phyloP scores from a whole-genome alignment of 2,888 invertebrate species.

The Chrysolina haemoptera region DNA sequence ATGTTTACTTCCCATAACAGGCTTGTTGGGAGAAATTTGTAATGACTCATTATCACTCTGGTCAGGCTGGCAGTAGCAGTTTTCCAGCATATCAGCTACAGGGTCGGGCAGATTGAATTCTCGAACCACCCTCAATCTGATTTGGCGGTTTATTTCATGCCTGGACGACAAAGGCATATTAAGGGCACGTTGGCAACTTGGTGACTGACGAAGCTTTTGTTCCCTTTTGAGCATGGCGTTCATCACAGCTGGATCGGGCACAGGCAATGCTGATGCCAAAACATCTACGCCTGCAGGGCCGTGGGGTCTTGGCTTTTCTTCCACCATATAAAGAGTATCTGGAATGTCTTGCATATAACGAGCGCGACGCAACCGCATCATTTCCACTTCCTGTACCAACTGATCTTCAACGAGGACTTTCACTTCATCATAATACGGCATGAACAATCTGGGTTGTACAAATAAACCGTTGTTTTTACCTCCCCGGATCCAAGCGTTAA shows the following conservation, averaged over 20 bases:
- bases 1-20: constrained; percentile 58
- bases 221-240: constrained; percentile 88
- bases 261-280: constrained; percentile 78
- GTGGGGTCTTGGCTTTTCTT: constrained; percentile 56
- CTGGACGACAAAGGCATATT: constrained; percentile 83
- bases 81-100: constrained; percentile 84
- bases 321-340: constrained; percentile 92
- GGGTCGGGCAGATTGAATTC: constrained; percentile 95
- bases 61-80: constrained; percentile 65
- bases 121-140: constrained; percentile 90
- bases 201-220: constrained; percentile 84
- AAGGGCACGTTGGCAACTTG: constrained; percentile 85
- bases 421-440: constrained; percentile 95
- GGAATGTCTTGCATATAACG: constrained; percentile 88
- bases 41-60: constrained; percentile 64
- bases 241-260: constrained; percentile 84
- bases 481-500: constrained; percentile 87
- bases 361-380: constrained; percentile 64
- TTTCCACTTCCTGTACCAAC: constrained; percentile 80
- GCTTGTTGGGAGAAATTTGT: constrained; percentile 69
- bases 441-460: constrained; percentile 90
- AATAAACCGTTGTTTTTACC: constrained; percentile 81
- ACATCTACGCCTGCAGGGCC: constrained; percentile 76
- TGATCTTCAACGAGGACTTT: constrained; percentile 91
- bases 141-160: constrained; percentile 82